Base-by-base conservation (phyloP, 2,888 invertebrate species). In the Piscicola geometra region DNA sequence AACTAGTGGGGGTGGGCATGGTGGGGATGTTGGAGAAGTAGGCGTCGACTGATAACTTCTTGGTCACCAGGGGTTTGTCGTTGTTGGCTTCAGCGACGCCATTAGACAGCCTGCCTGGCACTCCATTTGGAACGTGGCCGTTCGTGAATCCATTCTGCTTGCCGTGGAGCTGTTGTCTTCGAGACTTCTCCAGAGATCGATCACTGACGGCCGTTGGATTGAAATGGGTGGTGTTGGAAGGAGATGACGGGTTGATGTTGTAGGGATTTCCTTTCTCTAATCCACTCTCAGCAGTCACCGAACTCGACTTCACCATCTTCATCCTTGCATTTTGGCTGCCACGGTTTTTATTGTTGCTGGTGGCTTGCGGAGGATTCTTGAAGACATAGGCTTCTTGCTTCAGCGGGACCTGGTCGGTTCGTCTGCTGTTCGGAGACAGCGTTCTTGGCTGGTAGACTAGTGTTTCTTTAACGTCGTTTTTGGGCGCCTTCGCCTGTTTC, bases 11-110 rank as follows among this genome's bases (percentile, higher is more conserved):
- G 15, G 56, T 35, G 12, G 73, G 73, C 9, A 52, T 35, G 35
- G 64, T 3, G 28, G 73, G 73, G 21, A 73, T 32, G 25, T 32
- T 73, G 35, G 73, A 18, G 33, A 73, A 73, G 60, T 73, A 73
- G 25, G 73, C 73, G 64, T 73, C 73, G 12, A 73, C 73, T n/a
- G 73, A 73, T 1, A 73, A 32, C 32, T 73, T 73, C 41, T 73
- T 73, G 35, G 73, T 52, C 56, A 72, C 56, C 2, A 72, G 32
- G 3, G 72, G 72, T 52, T 72, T 72, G 3, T 41, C 56, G 33
- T 30, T 30, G n/a, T n/a, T n/a, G n/a, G n/a, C n/a, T n/a, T n/a
- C n/a, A 30, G 25, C 21, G 12, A 12, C n/a, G 36, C 33, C 28
- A 35, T 52, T n/a, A 28, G 32, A 21, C 32, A 21, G 28, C 9